A percentile compares a stretch with the other conserved stretches of the same genome.
Conservation (phyloP, 2,113 vertebrate species). For the Protomyctophum bolini region DNA sequence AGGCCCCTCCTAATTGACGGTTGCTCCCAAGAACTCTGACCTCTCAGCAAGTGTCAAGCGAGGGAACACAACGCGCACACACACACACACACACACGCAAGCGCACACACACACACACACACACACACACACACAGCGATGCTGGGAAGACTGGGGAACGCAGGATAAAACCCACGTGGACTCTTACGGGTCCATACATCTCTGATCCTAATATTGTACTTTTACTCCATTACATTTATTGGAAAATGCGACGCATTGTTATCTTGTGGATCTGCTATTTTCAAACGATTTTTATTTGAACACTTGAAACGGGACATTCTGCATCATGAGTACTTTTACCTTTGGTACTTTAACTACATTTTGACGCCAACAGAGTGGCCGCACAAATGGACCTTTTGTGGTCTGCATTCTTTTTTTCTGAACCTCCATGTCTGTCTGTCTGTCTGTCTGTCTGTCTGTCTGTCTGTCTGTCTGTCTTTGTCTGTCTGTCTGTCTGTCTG, state of each 20-base stretch:
- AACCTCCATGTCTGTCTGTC: slow-evolving; percentile 32
- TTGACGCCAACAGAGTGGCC: no score
- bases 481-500: slow-evolving; percentile 1
- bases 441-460: slow-evolving; percentile 19
- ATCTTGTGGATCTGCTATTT: no score
- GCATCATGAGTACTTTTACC: no score
- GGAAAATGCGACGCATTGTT: no score
- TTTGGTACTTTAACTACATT: no score
- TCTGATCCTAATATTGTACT: no score
- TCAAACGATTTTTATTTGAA: no score
- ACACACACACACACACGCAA: neutral
- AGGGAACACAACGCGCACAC: neutral
- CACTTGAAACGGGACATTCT: no score
- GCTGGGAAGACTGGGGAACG: slow-evolving; percentile 59
- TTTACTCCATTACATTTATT: no score
- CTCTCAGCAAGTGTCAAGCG: slow-evolving; percentile 59
- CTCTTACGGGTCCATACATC: no score
- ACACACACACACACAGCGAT: slow-evolving; percentile 36
- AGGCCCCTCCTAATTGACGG: slow-evolving; percentile 65
- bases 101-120: slow-evolving; percentile 24
- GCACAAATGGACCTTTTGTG: slow-evolving; percentile 34
- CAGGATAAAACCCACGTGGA: slow-evolving; percentile 41
- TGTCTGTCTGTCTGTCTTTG: slow-evolving; percentile 4
- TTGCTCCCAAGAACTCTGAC: slow-evolving; percentile 69
- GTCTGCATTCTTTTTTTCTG: slow-evolving; percentile 28